Evolutionary conservation across 2,113 vertebrate species (phyloP).

Genomic region (Grantiella picta): DNA sequence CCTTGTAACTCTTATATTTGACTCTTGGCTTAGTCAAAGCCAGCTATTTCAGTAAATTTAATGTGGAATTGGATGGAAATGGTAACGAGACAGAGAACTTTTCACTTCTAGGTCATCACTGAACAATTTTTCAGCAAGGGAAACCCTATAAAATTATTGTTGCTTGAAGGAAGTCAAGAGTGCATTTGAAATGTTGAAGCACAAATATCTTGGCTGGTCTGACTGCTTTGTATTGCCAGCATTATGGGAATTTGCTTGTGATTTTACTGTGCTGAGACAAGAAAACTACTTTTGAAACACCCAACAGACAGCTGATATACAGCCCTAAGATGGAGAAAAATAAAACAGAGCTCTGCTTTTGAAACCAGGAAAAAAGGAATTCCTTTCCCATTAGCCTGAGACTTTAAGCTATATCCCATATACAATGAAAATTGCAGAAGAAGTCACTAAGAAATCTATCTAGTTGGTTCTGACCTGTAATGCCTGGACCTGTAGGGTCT

Average conservation of each 20-base stretch:
- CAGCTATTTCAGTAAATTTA: constrained; percentile 12
- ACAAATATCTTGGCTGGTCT: constrained; percentile 31
- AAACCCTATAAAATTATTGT: constrained; percentile 8
- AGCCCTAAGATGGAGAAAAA: neutral
- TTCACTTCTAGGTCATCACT: constrained; percentile 28
- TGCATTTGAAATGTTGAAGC: neutral
- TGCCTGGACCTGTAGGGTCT: neutral
- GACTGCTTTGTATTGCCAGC: neutral
- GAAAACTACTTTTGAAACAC: constrained; percentile 25
- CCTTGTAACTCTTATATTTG: constrained; percentile 23
- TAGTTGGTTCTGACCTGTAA: neutral
- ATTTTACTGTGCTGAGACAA: constrained; percentile 20
- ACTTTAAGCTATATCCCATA: neutral
- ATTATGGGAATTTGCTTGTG: constrained; percentile 4
- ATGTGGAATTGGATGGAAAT: constrained; percentile 15
- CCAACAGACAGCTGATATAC: neutral
- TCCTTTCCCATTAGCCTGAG: neutral
- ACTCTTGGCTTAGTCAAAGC: constrained; percentile 6
- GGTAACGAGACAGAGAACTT: constrained; percentile 18
- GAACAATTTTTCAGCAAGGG: constrained; percentile 38
- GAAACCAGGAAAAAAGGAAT: neutral
- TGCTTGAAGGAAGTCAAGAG: constrained; percentile 22
- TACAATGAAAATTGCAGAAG: neutral
- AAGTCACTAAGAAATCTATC: neutral
- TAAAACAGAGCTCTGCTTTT: neutral